Evolutionary conservation across 2,797 vertebrate genomes (phyloP), one percentile per base, ranked within the genome.

Genomic region (Gephyroberyx darwinii): DNA sequence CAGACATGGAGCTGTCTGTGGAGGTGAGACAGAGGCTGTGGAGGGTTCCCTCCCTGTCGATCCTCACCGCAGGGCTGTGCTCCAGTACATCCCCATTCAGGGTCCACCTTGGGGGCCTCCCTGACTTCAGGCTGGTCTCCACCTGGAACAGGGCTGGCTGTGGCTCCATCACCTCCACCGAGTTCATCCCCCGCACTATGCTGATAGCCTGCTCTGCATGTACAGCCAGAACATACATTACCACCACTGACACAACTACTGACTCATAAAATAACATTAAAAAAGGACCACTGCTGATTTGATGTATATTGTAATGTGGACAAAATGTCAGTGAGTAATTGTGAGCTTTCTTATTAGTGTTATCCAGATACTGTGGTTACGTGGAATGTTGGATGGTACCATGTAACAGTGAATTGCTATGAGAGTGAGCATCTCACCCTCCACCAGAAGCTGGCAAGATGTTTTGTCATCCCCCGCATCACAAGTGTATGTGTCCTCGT

Each of bases 401-500:
- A 26, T 26, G 26, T 26, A 26, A 26, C 26, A 26, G 26, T 26
- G 41, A 2, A 57, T 35, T 20, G 14, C 7, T 57, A 19, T 57
- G 56, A 74, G 12, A 53, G 13, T 12, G 58, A 56, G 19, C 51
- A 61, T 86, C 90, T 74, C 89, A 98, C 98, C 97, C 94, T 99
- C 98, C 64, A 99, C 96, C 0, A 97, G 94, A 81, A 99, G 95
- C 78, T 95, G 95, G 57, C 97, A 98, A 0, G 95, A 95, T 48
- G 95, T 97, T 88, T 93, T 92, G 74, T 96, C 96, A 19, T 99
- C 95, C 0, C 92, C 93, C 0, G 97, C 96, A 0, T 99, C 96
- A 2, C 98, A 99, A 0, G 93, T 96, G 73, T 99, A 99, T 0
- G 90, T 93, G 80, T 96, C 98, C 76, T 99, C 98, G 0, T 99